Base-by-base conservation (phyloP, 2,113 vertebrate genomes). In the Dicerorhinus sumatrensis region DNA sequence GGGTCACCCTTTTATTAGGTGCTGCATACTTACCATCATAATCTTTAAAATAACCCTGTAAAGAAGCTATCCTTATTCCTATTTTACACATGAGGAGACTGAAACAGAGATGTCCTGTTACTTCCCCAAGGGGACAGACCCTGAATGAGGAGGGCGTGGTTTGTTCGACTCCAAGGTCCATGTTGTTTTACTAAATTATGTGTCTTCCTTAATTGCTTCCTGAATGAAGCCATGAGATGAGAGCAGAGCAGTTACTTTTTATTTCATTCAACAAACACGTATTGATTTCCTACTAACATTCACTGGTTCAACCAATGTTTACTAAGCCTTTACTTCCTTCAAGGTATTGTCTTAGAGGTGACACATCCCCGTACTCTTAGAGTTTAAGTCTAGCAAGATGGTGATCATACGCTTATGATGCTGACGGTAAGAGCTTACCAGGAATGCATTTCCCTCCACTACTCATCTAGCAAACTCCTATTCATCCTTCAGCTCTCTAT, bases 241-340 rank as follows among this genome's bases (percentile, higher is more conserved):
- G 13, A 65, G 21, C 62, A 48, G 5, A 62, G 81, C 82, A 67
- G 56, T 90, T 77, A 92, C 58, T 85, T 96, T 94, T 89, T 89
- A 95, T 96, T 79, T 94, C 81, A 63, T 88, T 96, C 72, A 86
- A 94, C 36, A 92, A 92, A 79, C 33, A 54, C 2, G 13, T 62
- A 69, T 51, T 36, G 92, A 89, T 93, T 95, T 84, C 54, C 73
- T 94, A 80, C 75, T 65, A 85, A 36, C 81, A 86, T 86, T 69
- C 75, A 96, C 62, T 91, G 7, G 2, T 83, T 70, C 62, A 63
- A 87, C 67, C 82, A 79, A 90, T 93, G 83, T 77, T 96, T 96
- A 89, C 73, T 85, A 84, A 89, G 83, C 77, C 62, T 48, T 83
- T 82, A 82, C 76, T 94, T 80, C 83, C 76, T 98, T 73, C 76